Conservation (phyloP, 2,888 invertebrate species). For the Ganaspis brasiliensis region DNA sequence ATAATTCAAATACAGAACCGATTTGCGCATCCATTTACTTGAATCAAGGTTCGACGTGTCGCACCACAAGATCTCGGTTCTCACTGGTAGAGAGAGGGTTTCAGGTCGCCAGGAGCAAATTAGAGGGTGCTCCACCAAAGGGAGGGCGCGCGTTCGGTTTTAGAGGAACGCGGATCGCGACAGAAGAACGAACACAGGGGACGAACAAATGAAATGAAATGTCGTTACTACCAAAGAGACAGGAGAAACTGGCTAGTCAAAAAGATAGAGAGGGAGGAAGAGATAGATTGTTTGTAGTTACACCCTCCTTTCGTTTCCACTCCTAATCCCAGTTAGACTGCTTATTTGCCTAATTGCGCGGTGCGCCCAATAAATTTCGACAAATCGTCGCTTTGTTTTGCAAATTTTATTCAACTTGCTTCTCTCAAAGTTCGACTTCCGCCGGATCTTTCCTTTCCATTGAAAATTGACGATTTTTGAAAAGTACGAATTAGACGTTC, state of each 20-base stretch:
- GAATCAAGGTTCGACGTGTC: constrained; percentile 57
- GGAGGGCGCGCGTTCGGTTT: constrained; percentile 70
- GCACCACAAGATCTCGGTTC: constrained; percentile 56
- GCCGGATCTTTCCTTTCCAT: background rate
- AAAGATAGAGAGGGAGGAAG: constrained; percentile 57
- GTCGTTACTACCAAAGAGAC: constrained; percentile 73
- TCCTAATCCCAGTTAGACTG: constrained; percentile 75
- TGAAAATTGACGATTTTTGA: no score
- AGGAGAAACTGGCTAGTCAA: constrained; percentile 46
- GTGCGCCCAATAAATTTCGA: constrained; percentile 76
- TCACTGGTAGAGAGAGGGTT: constrained; percentile 64
- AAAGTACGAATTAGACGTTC: no score
- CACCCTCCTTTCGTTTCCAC: constrained; percentile 70
- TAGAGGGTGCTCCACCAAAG: constrained; percentile 77
- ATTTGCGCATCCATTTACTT: constrained; percentile 40
- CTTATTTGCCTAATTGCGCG: constrained; percentile 79
- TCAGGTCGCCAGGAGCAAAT: constrained; percentile 74
- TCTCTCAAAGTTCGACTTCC: constrained; percentile 51
- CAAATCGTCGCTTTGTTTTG: constrained; percentile 74
- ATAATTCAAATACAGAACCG: constrained; percentile 32
- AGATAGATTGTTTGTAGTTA: constrained; percentile 78
- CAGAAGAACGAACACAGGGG: constrained; percentile 66
- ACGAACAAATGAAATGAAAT: constrained; percentile 79
- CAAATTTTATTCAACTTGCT: constrained; percentile 62
- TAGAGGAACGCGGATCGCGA: constrained; percentile 61